Evolutionary conservation across 2,888 invertebrate species (phyloP).

Genomic region (Frankliniella intonsa): DNA sequence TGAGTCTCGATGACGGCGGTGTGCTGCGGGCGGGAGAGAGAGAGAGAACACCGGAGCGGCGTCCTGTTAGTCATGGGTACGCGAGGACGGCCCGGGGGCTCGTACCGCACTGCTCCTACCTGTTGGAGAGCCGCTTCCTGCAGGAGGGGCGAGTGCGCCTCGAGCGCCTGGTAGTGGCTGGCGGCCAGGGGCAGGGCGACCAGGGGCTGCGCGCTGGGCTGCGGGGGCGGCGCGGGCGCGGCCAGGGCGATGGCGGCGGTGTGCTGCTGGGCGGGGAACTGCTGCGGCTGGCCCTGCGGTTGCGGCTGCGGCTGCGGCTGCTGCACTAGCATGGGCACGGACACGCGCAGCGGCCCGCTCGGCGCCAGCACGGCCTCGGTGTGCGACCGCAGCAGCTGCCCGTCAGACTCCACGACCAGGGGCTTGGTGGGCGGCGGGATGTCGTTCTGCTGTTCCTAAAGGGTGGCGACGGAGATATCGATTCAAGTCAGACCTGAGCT

Average conservation of each 20-base stretch:
- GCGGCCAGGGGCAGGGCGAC: too few species aligned
- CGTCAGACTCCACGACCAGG: constrained; percentile 5
- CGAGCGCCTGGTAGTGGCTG: too few species aligned
- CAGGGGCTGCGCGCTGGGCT: background rate
- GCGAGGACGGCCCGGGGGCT: background rate
- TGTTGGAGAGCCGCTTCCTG: background rate
- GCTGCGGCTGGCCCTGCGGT: background rate
- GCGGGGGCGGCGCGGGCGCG: too few species aligned
- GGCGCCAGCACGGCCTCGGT: background rate
- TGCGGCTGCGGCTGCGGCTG: background rate
- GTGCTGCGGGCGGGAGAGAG: too few species aligned
- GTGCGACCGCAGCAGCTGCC: background rate
- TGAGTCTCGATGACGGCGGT: background rate
- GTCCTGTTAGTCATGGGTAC: background rate
- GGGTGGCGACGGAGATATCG: background rate
- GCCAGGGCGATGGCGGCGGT: background rate
- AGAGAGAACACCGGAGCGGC: background rate
- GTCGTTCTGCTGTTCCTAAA: constrained; percentile 12
- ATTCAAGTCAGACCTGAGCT: too few species aligned
- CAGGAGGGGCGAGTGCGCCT: background rate
- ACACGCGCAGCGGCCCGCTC: background rate
- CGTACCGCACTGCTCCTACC: background rate
- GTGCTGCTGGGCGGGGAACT: background rate
- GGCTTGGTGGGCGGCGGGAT: background rate
- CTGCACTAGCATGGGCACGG: background rate